Evolutionary conservation across 1,140 invertebrate species (phyloP).

Genomic region (Aphelinus atriplicis): DNA sequence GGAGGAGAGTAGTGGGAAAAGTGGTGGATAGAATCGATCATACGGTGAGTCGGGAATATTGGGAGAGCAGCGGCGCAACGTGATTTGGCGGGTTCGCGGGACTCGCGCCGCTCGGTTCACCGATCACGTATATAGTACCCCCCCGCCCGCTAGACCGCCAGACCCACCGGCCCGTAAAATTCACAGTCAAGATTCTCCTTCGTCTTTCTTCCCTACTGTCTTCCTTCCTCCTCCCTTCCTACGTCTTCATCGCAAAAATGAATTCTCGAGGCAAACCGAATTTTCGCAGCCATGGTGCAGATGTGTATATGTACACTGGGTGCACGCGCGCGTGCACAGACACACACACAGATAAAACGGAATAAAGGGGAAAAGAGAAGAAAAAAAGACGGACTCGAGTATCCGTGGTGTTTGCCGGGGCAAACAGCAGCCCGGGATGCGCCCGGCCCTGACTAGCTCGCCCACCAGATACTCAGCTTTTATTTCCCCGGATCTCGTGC

Average conservation of each 20-base stretch:
- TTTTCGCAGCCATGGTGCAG: neutral
- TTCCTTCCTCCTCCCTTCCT: constrained; percentile 9
- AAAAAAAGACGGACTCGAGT: too few species aligned
- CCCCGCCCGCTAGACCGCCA: constrained; percentile 40
- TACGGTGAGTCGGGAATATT: too few species aligned
- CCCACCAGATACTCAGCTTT: too few species aligned
- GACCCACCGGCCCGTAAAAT: constrained; percentile 53
- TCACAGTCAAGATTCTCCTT: constrained; percentile 54
- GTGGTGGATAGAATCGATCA: too few species aligned
- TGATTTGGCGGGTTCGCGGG: constrained; percentile 33
- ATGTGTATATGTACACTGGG: too few species aligned
- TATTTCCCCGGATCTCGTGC: too few species aligned
- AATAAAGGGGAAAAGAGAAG: too few species aligned
- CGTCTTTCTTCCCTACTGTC: constrained; percentile 33
- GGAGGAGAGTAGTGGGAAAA: too few species aligned
- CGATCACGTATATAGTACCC: constrained; percentile 20
- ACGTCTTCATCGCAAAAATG: constrained; percentile 3
- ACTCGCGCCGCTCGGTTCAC: constrained; percentile 43
- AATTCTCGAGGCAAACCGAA: neutral
- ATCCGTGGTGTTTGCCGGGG: too few species aligned
- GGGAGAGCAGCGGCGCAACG: constrained; percentile 39
- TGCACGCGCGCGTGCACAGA: neutral
- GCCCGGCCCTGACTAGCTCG: too few species aligned
- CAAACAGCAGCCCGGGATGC: too few species aligned
- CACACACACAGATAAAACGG: too few species aligned